Evolutionary conservation across 2,113 vertebrate genomes (phyloP), one percentile per base, ranked within the genome.

Genomic region (Megaleporinus macrocephalus): DNA sequence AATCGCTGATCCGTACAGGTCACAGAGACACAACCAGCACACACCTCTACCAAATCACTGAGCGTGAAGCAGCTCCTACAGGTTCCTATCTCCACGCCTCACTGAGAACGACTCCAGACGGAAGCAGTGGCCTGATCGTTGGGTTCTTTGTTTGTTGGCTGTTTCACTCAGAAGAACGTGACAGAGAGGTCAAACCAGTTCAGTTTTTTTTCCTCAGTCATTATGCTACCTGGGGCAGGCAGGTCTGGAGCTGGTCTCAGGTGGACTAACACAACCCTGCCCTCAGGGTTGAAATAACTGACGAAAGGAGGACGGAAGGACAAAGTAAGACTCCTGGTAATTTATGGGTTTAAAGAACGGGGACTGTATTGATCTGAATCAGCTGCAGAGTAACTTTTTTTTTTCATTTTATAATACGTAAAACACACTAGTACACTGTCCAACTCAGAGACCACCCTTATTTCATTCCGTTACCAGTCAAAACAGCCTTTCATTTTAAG

Each of bases 171-270:
- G 51, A n/a, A 80, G 76, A 74, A 36, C 30, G 41, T 29, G 74
- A 55, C 72, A 61, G 29, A 83, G 80, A 83, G 75, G 61, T 47
- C 73, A 80, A 86, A 86, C 85, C 81, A 68, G 81, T 86, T 86
- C 80, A 36, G n/a, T 84, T 41, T 55, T n/a, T 63, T 83, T 30
- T 47, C 14, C 6, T 41, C 18, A 33, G 27, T 66, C 18, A 51
- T 68, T 47, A 66, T 9, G 24, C 49, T 7, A 36, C 68, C 55
- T 73, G 22, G 41, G 51, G 51, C 57, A 77, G 59, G 73, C 59
- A 68, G 26, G 75, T 78, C 26, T 11, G 61, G 30, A 62, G 49
- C 55, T 4, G 72, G 72, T 80, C 53, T 80, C 66, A 77, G 66
- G 57, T 80, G 68, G 66, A 80, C 59, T 68, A 86, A 83, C 63